Conservation (phyloP, 2,797 vertebrate species). For the Carduelis carduelis region DNA sequence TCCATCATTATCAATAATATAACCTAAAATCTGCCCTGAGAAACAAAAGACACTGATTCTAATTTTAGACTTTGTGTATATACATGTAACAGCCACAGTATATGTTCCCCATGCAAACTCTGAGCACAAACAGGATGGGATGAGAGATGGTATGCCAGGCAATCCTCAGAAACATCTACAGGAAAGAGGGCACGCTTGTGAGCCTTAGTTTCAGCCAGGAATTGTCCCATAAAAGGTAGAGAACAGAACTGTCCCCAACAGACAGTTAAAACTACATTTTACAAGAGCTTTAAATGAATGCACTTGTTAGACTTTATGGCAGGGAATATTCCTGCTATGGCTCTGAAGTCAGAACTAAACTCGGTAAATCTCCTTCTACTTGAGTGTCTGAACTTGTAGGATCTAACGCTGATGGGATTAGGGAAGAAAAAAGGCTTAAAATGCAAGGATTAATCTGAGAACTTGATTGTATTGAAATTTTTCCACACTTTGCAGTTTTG, state of each 20-base stretch:
- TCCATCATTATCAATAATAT: background rate
- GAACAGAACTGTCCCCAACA: background rate
- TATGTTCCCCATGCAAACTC: background rate
- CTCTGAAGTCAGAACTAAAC: slow-evolving; percentile 11
- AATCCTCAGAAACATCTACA: background rate
- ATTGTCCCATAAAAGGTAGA: slow-evolving; percentile 17
- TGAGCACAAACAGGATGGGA: background rate
- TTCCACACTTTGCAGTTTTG: background rate
- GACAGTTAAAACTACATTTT: slow-evolving; percentile 26
- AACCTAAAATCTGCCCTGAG: background rate
- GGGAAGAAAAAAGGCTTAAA: slow-evolving; percentile 25
- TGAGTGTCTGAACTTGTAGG: slow-evolving; percentile 5
- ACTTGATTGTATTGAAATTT: background rate
- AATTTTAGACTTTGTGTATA: background rate
- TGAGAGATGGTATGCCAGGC: background rate
- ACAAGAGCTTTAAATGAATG: background rate
- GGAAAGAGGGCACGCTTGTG: background rate
- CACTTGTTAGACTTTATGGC: slow-evolving; percentile 14
- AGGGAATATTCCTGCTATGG: background rate
- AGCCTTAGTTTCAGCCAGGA: background rate
- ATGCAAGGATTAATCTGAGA: slow-evolving; percentile 26
- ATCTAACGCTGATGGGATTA: background rate
- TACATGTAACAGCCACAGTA: background rate
- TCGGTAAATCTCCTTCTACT: background rate
- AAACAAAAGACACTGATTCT: background rate